Evolutionary conservation across 1,140 invertebrate species (phyloP).

Genomic region (Parapsyche elsis): DNA sequence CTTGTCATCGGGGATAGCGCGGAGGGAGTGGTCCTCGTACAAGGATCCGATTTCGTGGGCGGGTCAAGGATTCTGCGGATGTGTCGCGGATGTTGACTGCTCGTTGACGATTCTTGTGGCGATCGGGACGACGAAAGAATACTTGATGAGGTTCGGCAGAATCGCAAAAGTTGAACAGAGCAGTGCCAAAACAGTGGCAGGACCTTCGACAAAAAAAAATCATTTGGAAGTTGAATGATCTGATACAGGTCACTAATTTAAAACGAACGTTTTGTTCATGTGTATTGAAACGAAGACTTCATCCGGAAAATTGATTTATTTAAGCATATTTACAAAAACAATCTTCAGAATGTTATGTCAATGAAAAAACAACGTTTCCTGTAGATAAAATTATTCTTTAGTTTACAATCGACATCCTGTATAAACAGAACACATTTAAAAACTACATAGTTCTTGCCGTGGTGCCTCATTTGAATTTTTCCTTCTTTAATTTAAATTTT

Average conservation of each 20-base stretch:
- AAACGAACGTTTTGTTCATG: not conserved
- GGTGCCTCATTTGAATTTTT: not conserved
- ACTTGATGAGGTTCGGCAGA: not conserved
- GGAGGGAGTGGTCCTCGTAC: not conserved
- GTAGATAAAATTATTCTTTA: not conserved
- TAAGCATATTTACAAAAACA: not conserved
- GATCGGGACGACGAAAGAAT: not conserved
- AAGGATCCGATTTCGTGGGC: constrained; percentile 13
- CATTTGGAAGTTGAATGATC: not conserved
- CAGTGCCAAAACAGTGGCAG: not conserved
- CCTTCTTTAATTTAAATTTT: too few species aligned
- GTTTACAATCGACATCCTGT: not conserved
- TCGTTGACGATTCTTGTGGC: not conserved
- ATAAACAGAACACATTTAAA: not conserved
- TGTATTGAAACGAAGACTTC: not conserved
- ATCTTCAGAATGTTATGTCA: not conserved
- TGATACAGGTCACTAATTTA: not conserved
- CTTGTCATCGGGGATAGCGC: not conserved
- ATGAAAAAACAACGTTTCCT: not conserved
- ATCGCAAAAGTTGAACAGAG: not conserved
- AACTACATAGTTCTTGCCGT: not conserved
- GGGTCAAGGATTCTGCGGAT: constrained; percentile 31
- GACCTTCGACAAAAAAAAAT: not conserved
- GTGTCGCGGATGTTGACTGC: constrained; percentile 14
- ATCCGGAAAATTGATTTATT: not conserved